Base-by-base conservation (phyloP, 2,888 invertebrate species). In the Lasioglossum villosulum region DNA sequence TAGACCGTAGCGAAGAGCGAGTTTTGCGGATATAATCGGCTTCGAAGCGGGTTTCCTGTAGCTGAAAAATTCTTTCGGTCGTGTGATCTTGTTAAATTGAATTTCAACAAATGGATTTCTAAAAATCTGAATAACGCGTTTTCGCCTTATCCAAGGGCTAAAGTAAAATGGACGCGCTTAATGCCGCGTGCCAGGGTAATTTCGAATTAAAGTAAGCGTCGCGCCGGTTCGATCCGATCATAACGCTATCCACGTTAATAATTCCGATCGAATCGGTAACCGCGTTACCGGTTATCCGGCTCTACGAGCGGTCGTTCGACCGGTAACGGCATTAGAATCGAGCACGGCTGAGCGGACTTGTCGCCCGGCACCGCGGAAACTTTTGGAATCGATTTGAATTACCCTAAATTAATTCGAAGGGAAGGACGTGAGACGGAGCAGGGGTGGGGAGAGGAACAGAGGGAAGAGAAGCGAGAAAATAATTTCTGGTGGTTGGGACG, bases 341-440 rank as follows among this genome's bases (percentile, higher is more conserved):
- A 56, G 56, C 56, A 56, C 56, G n/a, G n/a, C n/a, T 56, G 56
- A 56, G n/a, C 56, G 56, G 56, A 4, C 56, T 56, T 56, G 56
- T 56, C 56, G 56, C 56, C n/a, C 56, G n/a, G n/a, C 56, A 14
- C 71, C 71, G 71, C 39, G 70, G 14, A 27, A 72, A 72, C 27
- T 72, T 48, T 72, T 45, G 45, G 68, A 68, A 34, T 70, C 70
- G 70, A 39, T 39, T 39, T 39, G 70, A 37, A 39, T 37, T n/a
- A 70, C 12, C 70, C n/a, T 23, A 39, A 70, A 70, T 37, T 70
- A 70, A 70, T 70, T 70, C 70, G 39, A 39, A 70, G 39, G 39
- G n/a, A n/a, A 70, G 23, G 70, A 27, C 6, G 19, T 12, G 63
- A 10, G 30, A 14, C 0, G 30, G 63, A 16, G 30, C 2, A 27